These are phyloP conservation scores for Rotaria macrura DNA, from an alignment of 2,888 invertebrate species.

Conservation along the genomic window DNA sequence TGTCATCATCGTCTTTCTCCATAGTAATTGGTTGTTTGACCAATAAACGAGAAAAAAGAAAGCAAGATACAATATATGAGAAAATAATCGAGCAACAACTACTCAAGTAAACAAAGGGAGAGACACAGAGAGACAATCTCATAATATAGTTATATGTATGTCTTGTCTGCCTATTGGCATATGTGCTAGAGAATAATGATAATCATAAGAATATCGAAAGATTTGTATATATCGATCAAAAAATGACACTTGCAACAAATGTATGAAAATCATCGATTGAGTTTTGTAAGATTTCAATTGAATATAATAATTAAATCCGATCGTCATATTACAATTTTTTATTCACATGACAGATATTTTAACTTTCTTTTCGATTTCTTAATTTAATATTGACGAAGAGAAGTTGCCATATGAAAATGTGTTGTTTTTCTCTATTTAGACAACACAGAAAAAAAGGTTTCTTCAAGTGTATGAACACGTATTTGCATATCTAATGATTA, in stretches of 20 bases:
- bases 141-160: neutral
- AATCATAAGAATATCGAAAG: neutral
- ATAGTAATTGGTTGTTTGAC: neutral
- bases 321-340: neutral
- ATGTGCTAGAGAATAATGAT: neutral
- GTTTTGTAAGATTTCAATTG: neutral
- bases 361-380: neutral
- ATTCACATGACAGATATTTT: neutral
- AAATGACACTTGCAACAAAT: neutral
- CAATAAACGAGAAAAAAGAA: neutral
- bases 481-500: conserved; percentile 6
- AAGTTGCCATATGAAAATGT: neutral
- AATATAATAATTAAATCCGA: neutral
- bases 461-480: neutral
- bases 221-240: neutral
- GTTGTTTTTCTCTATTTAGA: neutral
- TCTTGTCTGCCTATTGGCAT: neutral
- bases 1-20: neutral
- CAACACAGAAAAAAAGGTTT: neutral
- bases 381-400: neutral
- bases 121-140: neutral
- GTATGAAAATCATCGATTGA: neutral
- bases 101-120: neutral
- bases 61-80: conserved; percentile 3
- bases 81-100: conserved; percentile 3